A percentile compares a stretch with the other conserved stretches of the same genome.
phyloP scores from a whole-genome alignment of 2,113 vertebrate species.

The Setophaga coronata region DNA sequence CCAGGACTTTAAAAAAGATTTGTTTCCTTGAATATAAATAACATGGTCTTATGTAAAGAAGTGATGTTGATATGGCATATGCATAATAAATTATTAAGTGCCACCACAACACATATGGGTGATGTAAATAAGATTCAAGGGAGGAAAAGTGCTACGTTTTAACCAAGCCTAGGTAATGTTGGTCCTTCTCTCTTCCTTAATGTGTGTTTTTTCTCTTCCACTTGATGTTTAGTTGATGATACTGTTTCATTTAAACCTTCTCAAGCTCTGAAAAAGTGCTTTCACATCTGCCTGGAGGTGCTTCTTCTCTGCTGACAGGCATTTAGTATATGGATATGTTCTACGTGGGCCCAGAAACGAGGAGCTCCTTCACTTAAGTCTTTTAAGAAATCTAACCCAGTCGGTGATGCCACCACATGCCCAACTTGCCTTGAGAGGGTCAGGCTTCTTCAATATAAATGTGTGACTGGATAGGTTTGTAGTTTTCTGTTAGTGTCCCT shows the following conservation, averaged over 20 bases:
- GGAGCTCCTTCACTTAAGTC: neutral
- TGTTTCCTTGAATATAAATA: neutral
- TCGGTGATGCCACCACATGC: neutral
- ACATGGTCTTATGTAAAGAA: neutral
- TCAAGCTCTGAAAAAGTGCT: neutral
- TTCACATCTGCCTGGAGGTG: neutral
- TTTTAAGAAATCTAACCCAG: neutral
- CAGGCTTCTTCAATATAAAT: neutral
- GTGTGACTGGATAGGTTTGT: neutral
- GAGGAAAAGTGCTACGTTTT: neutral
- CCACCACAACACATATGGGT: neutral
- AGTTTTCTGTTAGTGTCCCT: neutral
- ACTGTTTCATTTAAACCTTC: neutral
- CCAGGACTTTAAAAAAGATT: neutral
- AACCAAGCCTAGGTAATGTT: neutral
- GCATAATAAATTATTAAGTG: neutral
- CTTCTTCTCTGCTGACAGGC: neutral
- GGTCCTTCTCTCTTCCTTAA: neutral
- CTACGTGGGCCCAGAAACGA: neutral
- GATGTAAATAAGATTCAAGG: neutral
- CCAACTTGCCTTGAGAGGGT: neutral
- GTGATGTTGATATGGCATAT: neutral
- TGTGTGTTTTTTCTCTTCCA: neutral
- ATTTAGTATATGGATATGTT: neutral
- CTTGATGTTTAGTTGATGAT: neutral